A percentile compares a stretch with the other conserved stretches of the same genome.
Conservation (phyloP, 2,113 vertebrate species). For the Gavia stellata region DNA sequence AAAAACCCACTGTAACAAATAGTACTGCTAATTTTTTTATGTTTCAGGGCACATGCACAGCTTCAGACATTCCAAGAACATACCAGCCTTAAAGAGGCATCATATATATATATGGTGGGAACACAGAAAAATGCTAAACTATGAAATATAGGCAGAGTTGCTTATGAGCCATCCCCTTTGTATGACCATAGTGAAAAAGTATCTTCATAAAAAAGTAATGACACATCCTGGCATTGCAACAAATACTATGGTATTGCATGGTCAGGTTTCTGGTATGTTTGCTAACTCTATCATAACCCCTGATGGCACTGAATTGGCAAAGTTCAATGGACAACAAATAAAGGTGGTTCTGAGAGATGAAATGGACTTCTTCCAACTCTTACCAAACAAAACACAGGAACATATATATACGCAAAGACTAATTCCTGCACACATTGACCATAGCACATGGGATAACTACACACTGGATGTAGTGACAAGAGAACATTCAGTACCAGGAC, state of each 20-base stretch:
- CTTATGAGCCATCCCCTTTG: neutral
- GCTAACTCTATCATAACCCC: too few relatives aligned
- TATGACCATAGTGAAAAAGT: neutral
- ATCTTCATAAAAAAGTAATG: neutral
- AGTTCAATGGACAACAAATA: neutral
- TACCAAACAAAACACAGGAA: neutral
- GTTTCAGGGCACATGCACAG: neutral
- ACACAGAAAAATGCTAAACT: neutral
- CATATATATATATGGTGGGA: neutral
- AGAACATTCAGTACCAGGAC: neutral
- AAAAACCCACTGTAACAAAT: neutral
- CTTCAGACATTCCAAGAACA: neutral
- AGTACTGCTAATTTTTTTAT: neutral
- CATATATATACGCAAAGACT: neutral
- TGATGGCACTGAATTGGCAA: neutral
- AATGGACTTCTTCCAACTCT: neutral
- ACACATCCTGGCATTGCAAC: neutral
- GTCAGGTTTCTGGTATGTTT: neutral
- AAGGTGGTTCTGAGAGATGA: neutral
- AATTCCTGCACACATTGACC: neutral
- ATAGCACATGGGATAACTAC: neutral
- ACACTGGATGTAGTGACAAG: neutral
- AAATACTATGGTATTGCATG: fast-evolving
- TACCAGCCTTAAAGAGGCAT: neutral
- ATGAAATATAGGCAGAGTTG: neutral